A percentile compares a stretch with the other conserved stretches of the same genome.
phyloP scores from a whole-genome alignment of 2,888 invertebrate species.

The Caenorhabditis sp. region DNA sequence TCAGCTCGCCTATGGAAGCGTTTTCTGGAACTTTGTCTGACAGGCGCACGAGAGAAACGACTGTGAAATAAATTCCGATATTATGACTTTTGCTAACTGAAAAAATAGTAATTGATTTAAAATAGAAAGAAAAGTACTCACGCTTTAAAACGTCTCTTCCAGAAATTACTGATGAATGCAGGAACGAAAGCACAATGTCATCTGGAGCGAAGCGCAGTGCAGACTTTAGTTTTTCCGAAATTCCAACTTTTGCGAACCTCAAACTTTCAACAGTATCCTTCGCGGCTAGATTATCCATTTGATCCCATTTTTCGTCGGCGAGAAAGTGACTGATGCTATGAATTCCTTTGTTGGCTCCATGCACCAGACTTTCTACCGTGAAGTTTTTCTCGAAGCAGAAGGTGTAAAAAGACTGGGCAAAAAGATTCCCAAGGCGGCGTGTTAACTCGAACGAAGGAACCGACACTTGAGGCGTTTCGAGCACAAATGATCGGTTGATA shows the following conservation, averaged over 20 bases:
- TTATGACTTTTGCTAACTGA: slow-evolving; percentile 67
- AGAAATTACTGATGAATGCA: slow-evolving; percentile 69
- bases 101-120: neutral
- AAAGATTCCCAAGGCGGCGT: slow-evolving; percentile 54
- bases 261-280: slow-evolving; percentile 55
- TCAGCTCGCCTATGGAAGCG: slow-evolving; percentile 51
- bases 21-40: slow-evolving; percentile 61
- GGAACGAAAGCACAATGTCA: slow-evolving; percentile 70
- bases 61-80: slow-evolving; percentile 71
- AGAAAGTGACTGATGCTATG: slow-evolving; percentile 40
- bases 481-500: slow-evolving; percentile 28
- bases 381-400: slow-evolving; percentile 68
- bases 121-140: too few relatives aligned
- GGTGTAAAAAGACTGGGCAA: slow-evolving; percentile 65
- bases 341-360: slow-evolving; percentile 70
- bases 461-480: slow-evolving; percentile 56
- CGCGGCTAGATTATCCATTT: slow-evolving; percentile 56
- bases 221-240: slow-evolving; percentile 29
- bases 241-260: slow-evolving; percentile 25
- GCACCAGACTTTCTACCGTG: slow-evolving; percentile 65
- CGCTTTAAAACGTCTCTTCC: slow-evolving; percentile 71
- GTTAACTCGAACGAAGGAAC: slow-evolving; percentile 70
- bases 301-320: slow-evolving; percentile 58
- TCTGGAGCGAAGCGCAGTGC: slow-evolving; percentile 59
- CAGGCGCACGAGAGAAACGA: slow-evolving; percentile 67